Evolutionary conservation across 2,113 vertebrate genomes (phyloP), one percentile per base, ranked within the genome.

Genomic region (Xenotilapia leptura): DNA sequence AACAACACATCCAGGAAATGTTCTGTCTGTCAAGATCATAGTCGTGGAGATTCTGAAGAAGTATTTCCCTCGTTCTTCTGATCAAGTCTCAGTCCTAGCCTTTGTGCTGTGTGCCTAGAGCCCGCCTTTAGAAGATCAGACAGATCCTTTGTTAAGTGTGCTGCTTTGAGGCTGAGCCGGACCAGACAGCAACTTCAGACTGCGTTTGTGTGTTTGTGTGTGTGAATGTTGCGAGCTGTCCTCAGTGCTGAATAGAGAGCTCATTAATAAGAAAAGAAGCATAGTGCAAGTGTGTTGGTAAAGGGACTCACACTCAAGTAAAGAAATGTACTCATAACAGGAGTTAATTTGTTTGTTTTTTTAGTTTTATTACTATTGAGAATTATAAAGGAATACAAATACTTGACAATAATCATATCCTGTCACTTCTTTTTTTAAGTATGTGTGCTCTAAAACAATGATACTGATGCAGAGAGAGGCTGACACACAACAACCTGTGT

Each of bases 201-300:
- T 9, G 13, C 4, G 7, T 49, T 4, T 31, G 28, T 68, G 17
- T 55, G 47, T 51, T 26, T 23, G 28, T 65, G 3, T 62, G 38
- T 51, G 21, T 33, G 38, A 45, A 11, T 53, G n/a, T 49, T 80
- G 68, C 21, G 54, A 93, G 87, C 90, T 93, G 87, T 94, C 90
- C 70, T 3, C 83, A 90, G 87, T 93, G 62, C 89, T 92, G 88
- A 93, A 85, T 54, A 5, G 70, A 89, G 68, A 92, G 56, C 87
- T 93, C 83, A 75, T 90, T 95, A 90, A 84, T 28, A 4, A 54
- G 54, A 88, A 2, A 56, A 23, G 8, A 33, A 89, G 82, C 80
- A 75, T 17, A 79, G 45, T 23, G 84, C 5, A 4, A 47, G 54
- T 60, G 68, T 58, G 80, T 60, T 83, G 79, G 36, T 10, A 42